phyloP scores from a whole-genome alignment of 2,888 invertebrate genomes.

The Tholera decimalis region DNA sequence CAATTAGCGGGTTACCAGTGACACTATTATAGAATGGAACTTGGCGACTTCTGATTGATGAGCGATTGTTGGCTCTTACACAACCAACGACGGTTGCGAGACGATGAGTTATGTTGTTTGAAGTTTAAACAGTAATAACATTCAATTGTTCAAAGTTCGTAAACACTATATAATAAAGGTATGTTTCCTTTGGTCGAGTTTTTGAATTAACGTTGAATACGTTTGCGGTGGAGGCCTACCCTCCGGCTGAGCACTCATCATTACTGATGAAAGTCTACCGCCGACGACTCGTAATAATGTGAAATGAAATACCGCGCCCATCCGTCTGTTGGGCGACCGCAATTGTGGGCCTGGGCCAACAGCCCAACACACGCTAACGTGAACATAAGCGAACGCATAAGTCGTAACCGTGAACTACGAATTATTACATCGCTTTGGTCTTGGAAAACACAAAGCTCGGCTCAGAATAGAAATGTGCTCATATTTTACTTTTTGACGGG shows the following conservation, averaged over 20 bases:
- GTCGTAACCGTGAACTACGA: constrained; percentile 84
- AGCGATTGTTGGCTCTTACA: constrained; percentile 57
- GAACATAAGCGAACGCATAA: constrained; percentile 75
- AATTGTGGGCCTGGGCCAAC: constrained; percentile 71
- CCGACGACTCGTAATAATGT: constrained; percentile 81
- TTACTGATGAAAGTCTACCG: constrained; percentile 86
- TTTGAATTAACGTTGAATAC: constrained; percentile 75
- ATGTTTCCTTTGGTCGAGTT: constrained; percentile 62
- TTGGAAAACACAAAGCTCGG: constrained; percentile 59
- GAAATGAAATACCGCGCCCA: constrained; percentile 83
- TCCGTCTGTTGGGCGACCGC: constrained; percentile 81
- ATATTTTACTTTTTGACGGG: constrained; percentile 47
- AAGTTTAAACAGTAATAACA: constrained; percentile 57
- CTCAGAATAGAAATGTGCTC: constrained; percentile 60
- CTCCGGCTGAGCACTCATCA: constrained; percentile 78
- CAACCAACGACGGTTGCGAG: constrained; percentile 38
- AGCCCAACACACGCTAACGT: constrained; percentile 71
- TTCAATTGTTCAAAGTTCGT: constrained; percentile 63
- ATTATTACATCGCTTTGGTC: constrained; percentile 67
- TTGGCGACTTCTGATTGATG: constrained; percentile 53
- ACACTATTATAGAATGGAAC: constrained; percentile 59
- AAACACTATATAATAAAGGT: constrained; percentile 45
- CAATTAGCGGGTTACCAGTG: constrained; percentile 71
- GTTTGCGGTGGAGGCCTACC: constrained; percentile 78
- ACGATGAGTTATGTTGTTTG: constrained; percentile 47